Evolutionary conservation across 2,888 invertebrate species (phyloP), one percentile per base, ranked within the genome.

Genomic region (Nephrotoma flavescens): DNA sequence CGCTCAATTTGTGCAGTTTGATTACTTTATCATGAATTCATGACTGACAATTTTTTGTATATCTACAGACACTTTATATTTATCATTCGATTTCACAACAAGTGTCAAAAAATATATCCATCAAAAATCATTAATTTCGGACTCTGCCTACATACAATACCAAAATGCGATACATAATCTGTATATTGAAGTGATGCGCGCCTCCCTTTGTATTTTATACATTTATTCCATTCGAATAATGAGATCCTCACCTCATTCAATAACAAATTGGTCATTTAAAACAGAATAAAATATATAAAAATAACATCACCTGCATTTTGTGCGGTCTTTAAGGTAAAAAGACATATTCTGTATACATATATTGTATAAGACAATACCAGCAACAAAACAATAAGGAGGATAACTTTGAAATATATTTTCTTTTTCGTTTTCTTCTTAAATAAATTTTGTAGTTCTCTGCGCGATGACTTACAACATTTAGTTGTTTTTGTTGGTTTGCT

Each of bases 181-280:
- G 31, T 83, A n/a, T 83, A 83, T 83, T 41, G n/a, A 31, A 31
- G 31, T 41, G 12, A 41, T 41, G 41, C 41, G 47, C n/a, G 83
- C 52, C 15, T 57, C 15, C 15, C 52, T 71, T 71, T 71, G 11
- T 71, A 71, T 71, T 71, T 31, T 71, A 71, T 71, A 71, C 31
- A 3, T 71, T 31, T 31, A 71, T 31, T 71, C 71, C 71, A 71
- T 71, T 31, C 11, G 9, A 71, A 71, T 71, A 71, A 42, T 84
- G 84, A 84, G 42, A 84, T 84, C 84, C 42, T 84, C 84, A 84
- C 84, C 84, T 84, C 84, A 84, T 84, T 84, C 84, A 84, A 84
- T 84, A 84, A 84, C 84, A 84, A 84, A 84, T 84, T 84, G 84
- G 84, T 84, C 42, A 84, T 84, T 84, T 84, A 42, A 84, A 42